Percentiles rank a stretch among this genome's conserved stretches.
Conservation (phyloP, 1,140 invertebrate species). For the Zaprionus capensis region DNA sequence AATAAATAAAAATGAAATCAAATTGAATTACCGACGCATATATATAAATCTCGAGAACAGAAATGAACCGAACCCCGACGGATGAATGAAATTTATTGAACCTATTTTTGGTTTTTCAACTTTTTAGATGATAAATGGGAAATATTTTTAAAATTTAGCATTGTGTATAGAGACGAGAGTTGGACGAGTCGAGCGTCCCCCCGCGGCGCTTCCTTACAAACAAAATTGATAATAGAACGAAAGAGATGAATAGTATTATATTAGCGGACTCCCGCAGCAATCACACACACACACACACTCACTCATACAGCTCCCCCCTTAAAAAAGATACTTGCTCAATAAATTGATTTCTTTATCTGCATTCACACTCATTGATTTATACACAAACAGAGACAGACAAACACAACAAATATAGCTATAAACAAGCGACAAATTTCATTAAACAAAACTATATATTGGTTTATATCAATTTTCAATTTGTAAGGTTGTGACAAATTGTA, state of each 20-base stretch:
- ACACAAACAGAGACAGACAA: slow-evolving; percentile 28
- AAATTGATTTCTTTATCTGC: slow-evolving; percentile 23
- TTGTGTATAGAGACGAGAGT: slow-evolving; percentile 63
- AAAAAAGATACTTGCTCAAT: slow-evolving; percentile 31
- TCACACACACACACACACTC: slow-evolving; percentile 44
- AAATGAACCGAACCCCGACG: slow-evolving; percentile 37
- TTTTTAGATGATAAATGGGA: slow-evolving; percentile 63
- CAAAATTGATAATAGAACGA: slow-evolving; percentile 63
- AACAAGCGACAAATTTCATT: slow-evolving; percentile 60
- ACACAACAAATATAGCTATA: slow-evolving; percentile 43
- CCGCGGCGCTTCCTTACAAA: slow-evolving; percentile 60
- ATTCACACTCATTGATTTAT: slow-evolving; percentile 22
- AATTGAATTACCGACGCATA: slow-evolving; percentile 15
- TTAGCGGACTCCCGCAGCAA: slow-evolving; percentile 45
- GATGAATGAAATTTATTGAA: slow-evolving; percentile 18
- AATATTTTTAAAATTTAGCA: slow-evolving; percentile 71
- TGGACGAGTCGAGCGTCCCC: slow-evolving; percentile 49
- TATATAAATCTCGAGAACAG: slow-evolving; percentile 43
- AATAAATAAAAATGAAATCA: slow-evolving; percentile 49
- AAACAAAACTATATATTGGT: slow-evolving; percentile 71
- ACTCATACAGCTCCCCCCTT: slow-evolving; percentile 30
- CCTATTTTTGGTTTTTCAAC: slow-evolving; percentile 59
- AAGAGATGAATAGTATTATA: slow-evolving; percentile 64
- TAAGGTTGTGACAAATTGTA: slow-evolving; percentile 84
- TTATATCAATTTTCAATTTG: slow-evolving; percentile 84